Conservation (phyloP, 2,797 vertebrate species). For the Caiman crocodilus region DNA sequence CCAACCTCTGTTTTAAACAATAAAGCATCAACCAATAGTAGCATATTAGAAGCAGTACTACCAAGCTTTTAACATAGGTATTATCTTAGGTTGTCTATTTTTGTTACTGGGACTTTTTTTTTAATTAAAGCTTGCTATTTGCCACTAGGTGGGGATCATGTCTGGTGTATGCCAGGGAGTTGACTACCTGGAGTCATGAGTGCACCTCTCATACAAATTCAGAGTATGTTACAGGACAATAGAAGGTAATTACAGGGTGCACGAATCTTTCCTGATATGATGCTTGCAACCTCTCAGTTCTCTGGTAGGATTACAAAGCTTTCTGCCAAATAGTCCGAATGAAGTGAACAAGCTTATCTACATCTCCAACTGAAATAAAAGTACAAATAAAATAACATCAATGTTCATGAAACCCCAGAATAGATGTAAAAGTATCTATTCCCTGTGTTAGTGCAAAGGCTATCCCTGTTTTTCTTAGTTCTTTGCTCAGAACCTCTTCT, state of each 20-base stretch:
- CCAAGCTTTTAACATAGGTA: background rate
- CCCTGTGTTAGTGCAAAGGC: background rate
- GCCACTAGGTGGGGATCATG: constrained; percentile 12
- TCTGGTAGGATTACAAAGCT: background rate
- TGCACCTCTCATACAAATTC: background rate
- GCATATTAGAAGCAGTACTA: background rate
- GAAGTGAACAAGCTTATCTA: background rate
- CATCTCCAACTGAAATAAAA: background rate
- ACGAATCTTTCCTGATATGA: background rate
- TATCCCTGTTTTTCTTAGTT: constrained; percentile 29
- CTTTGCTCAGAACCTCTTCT: constrained; percentile 35
- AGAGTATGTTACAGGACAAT: background rate
- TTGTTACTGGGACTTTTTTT: background rate
- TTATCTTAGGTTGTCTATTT: background rate
- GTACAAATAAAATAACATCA: background rate
- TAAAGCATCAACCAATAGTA: background rate
- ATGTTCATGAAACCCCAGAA: background rate
- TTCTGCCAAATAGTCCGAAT: background rate
- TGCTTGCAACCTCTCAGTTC: background rate
- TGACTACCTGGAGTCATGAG: background rate
- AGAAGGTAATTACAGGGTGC: background rate
- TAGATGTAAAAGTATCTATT: constrained; percentile 31
- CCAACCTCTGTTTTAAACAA: background rate
- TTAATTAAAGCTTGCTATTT: constrained; percentile 5
- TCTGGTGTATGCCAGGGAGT: background rate